Evolutionary conservation across 2,888 invertebrate species (phyloP), one percentile per base, ranked within the genome.

Genomic region (Volucella bombylans): DNA sequence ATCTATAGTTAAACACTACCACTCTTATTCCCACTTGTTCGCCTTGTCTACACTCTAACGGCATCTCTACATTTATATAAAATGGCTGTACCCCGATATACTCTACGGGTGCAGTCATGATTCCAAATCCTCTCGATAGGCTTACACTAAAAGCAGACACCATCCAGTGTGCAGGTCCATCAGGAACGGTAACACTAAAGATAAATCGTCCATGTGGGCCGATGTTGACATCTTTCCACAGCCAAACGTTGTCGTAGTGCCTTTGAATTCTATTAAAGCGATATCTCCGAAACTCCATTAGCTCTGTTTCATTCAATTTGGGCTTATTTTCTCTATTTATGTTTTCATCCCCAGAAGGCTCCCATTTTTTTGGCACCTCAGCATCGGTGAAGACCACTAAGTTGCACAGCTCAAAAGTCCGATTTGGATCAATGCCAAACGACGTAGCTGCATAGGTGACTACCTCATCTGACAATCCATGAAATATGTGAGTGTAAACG

Each of bases 51-150:
- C 96, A 95, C 50, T 93, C 92, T 0, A 93, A 93, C 0, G 98
- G 97, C 92, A 97, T 96, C 90, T 98, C 97, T 64, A 97, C 96
- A 88, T 96, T 96, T 88, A 98, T 97, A 92, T 96, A 98, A 94
- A 98, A 97, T 47, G 97, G 97, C 41, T 97, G 92, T 0, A 96
- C 95, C 31, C 96, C 97, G 47, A 95, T 94, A 90, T 97, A 97
- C 94, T 94, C 95, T 45, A 96, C 93, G 0, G 97, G 95, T 86
- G 93, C 93, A 4, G 94, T 93, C 71, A 97, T 90, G 94, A 98
- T 95, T 65, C 97, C 97, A 87, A 97, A 95, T 0, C 98, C 98
- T 62, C 93, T 93, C 0, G 94, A 93, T 1, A 95, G 95, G 88
- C 97, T 97, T 93, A 98, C 95, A 87, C 97, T 95, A 90, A 98